These are phyloP conservation scores for Drosophila nannoptera DNA, from an alignment of 1,140 invertebrate species.

Conservation along the genomic window DNA sequence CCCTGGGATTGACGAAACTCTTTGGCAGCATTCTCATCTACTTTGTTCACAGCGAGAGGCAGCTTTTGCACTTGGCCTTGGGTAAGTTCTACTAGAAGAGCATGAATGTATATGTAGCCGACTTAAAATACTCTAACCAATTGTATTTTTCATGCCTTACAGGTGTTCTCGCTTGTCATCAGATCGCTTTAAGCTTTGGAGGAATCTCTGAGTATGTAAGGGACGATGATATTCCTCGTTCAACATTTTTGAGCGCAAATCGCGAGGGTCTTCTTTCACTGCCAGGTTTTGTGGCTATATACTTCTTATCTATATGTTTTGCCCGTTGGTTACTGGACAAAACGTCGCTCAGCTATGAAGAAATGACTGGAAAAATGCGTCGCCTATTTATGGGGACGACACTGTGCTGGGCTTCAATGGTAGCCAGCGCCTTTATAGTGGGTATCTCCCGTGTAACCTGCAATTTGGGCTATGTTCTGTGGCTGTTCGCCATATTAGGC, in stretches of 20 bases:
- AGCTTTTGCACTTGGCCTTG: conserved; percentile 46
- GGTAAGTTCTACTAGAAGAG: conserved; percentile 62
- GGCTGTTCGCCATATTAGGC: conserved; percentile 42
- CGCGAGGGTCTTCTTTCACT: conserved; percentile 93
- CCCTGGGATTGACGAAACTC: conserved; percentile 91
- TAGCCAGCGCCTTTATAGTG: conserved; percentile 22
- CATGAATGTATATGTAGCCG: background rate
- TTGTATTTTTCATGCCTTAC: conserved; percentile 82
- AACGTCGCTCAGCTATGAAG: conserved; percentile 37
- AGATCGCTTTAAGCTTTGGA: conserved; percentile 32
- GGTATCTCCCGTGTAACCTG: conserved; percentile 59
- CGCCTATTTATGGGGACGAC: conserved; percentile 15
- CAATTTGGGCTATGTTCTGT: conserved; percentile 54
- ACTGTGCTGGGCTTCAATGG: conserved; percentile 35
- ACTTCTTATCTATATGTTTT: conserved; percentile 86
- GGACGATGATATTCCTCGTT: conserved; percentile 80
- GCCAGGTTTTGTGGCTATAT: conserved; percentile 91
- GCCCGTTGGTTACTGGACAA: conserved; percentile 45
- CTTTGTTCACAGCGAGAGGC: conserved; percentile 31
- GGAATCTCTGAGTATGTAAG: conserved; percentile 88
- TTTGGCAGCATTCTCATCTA: conserved; percentile 80
- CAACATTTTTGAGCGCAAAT: conserved; percentile 88
- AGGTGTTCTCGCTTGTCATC: conserved; percentile 46
- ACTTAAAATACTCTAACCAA: background rate
- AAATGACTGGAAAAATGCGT: conserved; percentile 43